These are phyloP conservation scores for Incurvaria masculella DNA, from an alignment of 2,888 invertebrate genomes.

Conservation along the genomic window DNA sequence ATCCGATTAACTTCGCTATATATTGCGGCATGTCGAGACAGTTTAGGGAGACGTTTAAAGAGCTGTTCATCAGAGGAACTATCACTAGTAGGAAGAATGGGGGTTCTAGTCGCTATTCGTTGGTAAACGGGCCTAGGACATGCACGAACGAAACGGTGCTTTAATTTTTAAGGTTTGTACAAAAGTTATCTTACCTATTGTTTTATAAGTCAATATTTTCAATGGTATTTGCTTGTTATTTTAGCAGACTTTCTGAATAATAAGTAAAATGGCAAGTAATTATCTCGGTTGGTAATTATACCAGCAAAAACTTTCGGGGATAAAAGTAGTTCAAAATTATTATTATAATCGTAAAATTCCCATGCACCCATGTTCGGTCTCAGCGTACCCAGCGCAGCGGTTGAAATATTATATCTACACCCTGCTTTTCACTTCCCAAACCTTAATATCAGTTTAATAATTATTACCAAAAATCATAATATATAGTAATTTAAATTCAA, in stretches of 20 bases:
- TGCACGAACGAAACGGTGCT: slow-evolving; percentile 83
- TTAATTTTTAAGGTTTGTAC: too few species aligned
- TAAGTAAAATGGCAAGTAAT: slow-evolving; percentile 8
- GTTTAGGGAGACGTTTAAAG: slow-evolving; percentile 91
- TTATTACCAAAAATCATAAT: slow-evolving; percentile 1
- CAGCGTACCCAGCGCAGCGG: slow-evolving; percentile 13
- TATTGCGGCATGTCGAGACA: slow-evolving; percentile 96
- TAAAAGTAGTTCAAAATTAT: slow-evolving; percentile 9
- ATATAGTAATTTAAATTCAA: slow-evolving; percentile 3
- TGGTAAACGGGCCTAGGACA: slow-evolving; percentile 78
- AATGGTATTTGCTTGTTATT: slow-evolving; percentile 9
- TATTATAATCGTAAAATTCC: slow-evolving; percentile 14
- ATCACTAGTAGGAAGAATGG: slow-evolving; percentile 62
- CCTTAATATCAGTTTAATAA: slow-evolving; percentile 9
- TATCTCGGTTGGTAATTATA: slow-evolving; percentile 15
- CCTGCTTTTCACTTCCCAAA: slow-evolving; percentile 8
- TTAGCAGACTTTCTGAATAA: slow-evolving; percentile 16
- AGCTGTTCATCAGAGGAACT: slow-evolving; percentile 67
- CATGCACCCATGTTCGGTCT: not conserved
- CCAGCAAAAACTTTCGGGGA: not conserved
- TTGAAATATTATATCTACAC: slow-evolving; percentile 5
- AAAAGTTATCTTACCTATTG: not conserved
- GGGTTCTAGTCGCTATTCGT: slow-evolving; percentile 73
- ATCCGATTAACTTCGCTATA: slow-evolving; percentile 92
- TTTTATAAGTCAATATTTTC: slow-evolving; percentile 4